Evolutionary conservation across 2,113 vertebrate species (phyloP).

Genomic region (Hippopotamus amphibius): DNA sequence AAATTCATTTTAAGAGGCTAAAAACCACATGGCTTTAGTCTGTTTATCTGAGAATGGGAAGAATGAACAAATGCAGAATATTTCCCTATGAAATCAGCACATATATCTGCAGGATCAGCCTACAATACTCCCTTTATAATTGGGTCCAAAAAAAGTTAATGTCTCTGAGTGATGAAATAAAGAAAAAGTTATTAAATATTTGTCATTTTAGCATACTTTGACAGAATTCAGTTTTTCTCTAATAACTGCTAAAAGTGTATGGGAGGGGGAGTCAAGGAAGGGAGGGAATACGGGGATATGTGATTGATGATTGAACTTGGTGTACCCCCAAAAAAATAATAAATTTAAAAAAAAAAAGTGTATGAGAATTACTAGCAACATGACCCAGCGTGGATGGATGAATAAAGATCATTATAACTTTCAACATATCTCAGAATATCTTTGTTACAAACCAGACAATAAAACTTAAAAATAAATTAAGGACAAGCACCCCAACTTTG

Average conservation of each 20-base stretch:
- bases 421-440: neutral
- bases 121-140: neutral
- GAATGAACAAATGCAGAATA: neutral
- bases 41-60: neutral
- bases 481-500: neutral
- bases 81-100: neutral
- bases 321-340: too few species aligned
- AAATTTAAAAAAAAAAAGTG: neutral
- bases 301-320: too few species aligned
- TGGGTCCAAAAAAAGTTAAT: neutral
- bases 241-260: neutral
- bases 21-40: neutral
- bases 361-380: constrained; percentile 20
- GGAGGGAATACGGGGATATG: too few species aligned
- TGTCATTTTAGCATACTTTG: constrained; percentile 38
- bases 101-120: neutral
- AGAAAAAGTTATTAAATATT: constrained; percentile 22
- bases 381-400: neutral
- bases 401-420: constrained; percentile 28
- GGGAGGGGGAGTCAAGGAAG: neutral
- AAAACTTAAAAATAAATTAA: neutral
- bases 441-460: neutral
- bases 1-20: constrained; percentile 31
- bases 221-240: constrained; percentile 49
- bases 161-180: neutral